Evolutionary conservation across 2,797 vertebrate species (phyloP), one percentile per base, ranked within the genome.

Genomic region (Pampus argenteus): DNA sequence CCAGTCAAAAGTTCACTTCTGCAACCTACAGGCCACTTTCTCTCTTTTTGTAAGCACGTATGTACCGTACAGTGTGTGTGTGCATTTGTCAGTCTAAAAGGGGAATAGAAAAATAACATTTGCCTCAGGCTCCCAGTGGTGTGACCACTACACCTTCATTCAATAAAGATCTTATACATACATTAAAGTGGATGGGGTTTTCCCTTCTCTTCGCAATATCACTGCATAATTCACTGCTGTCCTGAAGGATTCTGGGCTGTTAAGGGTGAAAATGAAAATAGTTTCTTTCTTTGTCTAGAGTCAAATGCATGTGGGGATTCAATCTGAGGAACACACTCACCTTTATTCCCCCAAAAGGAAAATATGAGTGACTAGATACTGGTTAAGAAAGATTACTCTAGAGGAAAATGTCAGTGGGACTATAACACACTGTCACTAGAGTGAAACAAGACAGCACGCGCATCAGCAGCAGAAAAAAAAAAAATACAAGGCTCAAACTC

Each of bases 181-280:
- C 70, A 81, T 74, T 83, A 69, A 49, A 73, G 60, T 58, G 57
- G 76, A 71, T 40, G 25, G 62, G 26, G 29, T 55, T 76, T 82
- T 47, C 38, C 34, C 36, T 67, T 77, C 58, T 50, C 80, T 79
- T n/a, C n/a, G 78, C 71, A 81, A 69, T 76, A 76, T 61, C 60
- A 29, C 54, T 38, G 62, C 47, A 75, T 75, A 66, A 76, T 68
- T 65, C 54, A 78, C 64, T 13, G 36, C 69, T 44, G 51, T 76
- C 86, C 78, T 66, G 58, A 44, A 71, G 73, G 79, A 83, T 66
- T 85, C 63, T 66, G 51, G 55, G 71, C 67, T 65, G 66, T 81
- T 84, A 73, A 52, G 31, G 50, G 64, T 74, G 56, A 86, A 88
- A 89, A 88, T 81, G 73, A 85, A 81, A 85, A 85, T 58, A 68